phyloP scores from a whole-genome alignment of 2,888 invertebrate genomes.

The Spisula solida region DNA sequence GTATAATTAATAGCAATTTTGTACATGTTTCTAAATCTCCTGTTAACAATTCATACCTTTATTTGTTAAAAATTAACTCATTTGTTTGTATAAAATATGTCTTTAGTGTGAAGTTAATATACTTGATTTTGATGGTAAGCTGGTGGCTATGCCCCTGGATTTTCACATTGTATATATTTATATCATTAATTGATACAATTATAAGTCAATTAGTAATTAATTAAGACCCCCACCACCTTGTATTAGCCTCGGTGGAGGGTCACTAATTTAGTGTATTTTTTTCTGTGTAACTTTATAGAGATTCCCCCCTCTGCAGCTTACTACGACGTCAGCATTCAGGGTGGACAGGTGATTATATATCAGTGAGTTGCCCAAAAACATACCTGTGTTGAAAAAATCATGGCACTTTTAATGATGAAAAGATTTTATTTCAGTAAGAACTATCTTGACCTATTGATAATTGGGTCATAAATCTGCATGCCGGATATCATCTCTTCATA shows the following conservation, averaged over 20 bases:
- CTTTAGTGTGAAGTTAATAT: not conserved
- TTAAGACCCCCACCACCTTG: slow-evolving; percentile 37
- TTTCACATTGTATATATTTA: not conserved
- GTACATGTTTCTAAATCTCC: not conserved
- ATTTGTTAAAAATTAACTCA: not conserved
- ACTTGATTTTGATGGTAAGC: not conserved
- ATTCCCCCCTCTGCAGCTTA: slow-evolving; percentile 62
- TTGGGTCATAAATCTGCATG: slow-evolving; percentile 35
- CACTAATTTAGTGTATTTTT: slow-evolving; percentile 67
- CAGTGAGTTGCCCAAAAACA: slow-evolving; percentile 44
- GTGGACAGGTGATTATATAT: slow-evolving; percentile 58
- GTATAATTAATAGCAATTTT: not conserved
- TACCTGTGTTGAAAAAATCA: slow-evolving; percentile 13
- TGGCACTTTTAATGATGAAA: slow-evolving; percentile 32
- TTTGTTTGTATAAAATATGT: not conserved
- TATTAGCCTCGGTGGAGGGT: slow-evolving; percentile 56
- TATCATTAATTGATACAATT: not conserved
- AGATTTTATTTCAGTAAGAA: slow-evolving; percentile 47
- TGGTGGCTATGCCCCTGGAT: slow-evolving; percentile 13
- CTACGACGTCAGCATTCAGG: slow-evolving; percentile 26
- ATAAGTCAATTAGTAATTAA: slow-evolving; percentile 4
- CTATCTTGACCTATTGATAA: slow-evolving; percentile 23
- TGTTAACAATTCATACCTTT: not conserved
- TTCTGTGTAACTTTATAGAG: slow-evolving; percentile 71
- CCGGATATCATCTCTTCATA: not conserved